Evolutionary conservation across 2,797 vertebrate species (phyloP), one percentile per base, ranked within the genome.

Genomic region (Clarias platycephalus): DNA sequence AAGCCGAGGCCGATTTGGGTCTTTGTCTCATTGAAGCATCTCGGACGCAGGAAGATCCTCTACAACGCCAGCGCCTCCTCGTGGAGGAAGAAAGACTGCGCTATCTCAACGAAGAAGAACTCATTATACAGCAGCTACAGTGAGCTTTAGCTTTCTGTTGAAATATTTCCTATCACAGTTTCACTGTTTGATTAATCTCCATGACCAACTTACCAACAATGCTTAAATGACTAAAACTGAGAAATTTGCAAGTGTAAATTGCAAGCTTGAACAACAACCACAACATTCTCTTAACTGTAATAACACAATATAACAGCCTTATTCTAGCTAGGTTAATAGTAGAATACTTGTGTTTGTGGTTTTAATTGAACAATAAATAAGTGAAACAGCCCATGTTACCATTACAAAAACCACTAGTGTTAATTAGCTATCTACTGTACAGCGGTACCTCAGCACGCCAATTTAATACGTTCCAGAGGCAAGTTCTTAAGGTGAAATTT

Each of bases 31-130:
- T 97, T 2, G 97, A 99, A 84, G 96, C 96, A 3, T 91, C 96
- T 91, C 95, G 97, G 86, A 96, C 97, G 4, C 97, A 98, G 88
- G 97, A 99, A 92, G 97, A 99, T 90, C 97, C 97, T 0, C 95
- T 99, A 84, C 97, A 98, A 93, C 96, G 97, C 80, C 97, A 99
- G 94, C 96, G 97, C 91, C 96, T 96, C 86, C 93, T 99, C 62
- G 97, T 99, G 94, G 97, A 99, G 89, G 97, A 99, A 92, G 97
- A 99, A 85, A 91, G 97, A 89, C 96, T 98, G 67, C 97, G 97
- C 80, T 99, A 99, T 91, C 96, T 98, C 77, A 98, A 98, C 77
- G 97, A 98, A 91, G 97, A 99, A 93, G 97, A 99, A 90, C 95
- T 98, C 62, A 97, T 98, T 86, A 97, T 96, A 83, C 97, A 99